A percentile compares a stretch with the other conserved stretches of the same genome.
These are phyloP conservation scores for Ophion ventricosus DNA, from an alignment of 2,888 invertebrate genomes.

Conservation along the genomic window DNA sequence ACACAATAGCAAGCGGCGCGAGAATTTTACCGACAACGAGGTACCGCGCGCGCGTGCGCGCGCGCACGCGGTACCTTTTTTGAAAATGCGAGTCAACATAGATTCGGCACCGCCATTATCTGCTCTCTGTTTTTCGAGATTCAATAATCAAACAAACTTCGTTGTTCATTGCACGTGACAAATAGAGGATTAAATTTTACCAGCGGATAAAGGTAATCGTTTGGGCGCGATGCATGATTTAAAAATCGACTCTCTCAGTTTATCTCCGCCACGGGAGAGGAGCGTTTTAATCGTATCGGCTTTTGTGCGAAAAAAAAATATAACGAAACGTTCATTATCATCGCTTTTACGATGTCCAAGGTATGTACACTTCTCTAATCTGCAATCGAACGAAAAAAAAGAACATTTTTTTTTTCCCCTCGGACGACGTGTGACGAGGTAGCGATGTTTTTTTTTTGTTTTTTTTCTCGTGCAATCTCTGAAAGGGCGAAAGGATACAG, in stretches of 20 bases:
- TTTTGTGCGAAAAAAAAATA: constrained; percentile 11
- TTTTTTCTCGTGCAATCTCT: background rate
- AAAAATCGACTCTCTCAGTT: constrained; percentile 59
- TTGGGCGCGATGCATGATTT: constrained; percentile 29
- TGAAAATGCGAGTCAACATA: constrained; percentile 51
- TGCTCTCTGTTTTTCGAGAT: constrained; percentile 66
- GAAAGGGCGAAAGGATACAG: too few species aligned
- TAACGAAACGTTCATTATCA: constrained; percentile 18
- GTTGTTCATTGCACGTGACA: constrained; percentile 50
- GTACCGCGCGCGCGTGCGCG: too few species aligned
- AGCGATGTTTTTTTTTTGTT: background rate
- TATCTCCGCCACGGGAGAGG: constrained; percentile 50
- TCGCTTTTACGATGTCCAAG: constrained; percentile 29
- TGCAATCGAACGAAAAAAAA: background rate
- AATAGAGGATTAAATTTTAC: constrained; percentile 59
- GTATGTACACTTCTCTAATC: constrained; percentile 35
- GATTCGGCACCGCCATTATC: constrained; percentile 47
- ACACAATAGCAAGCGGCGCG: background rate
- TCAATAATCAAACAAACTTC: constrained; percentile 63
- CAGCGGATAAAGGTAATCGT: constrained; percentile 29
- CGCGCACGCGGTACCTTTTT: constrained; percentile 69
- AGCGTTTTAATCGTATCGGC: constrained; percentile 23
- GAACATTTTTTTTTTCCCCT: background rate
- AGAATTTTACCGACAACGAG: constrained; percentile 66
- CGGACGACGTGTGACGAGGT: background rate